A percentile compares a stretch with the other conserved stretches of the same genome.
Evolutionary conservation across 35 echinoderm and acorn worm species (phyloP).

Genomic region (Hemicentrotus pulcherrimus): DNA sequence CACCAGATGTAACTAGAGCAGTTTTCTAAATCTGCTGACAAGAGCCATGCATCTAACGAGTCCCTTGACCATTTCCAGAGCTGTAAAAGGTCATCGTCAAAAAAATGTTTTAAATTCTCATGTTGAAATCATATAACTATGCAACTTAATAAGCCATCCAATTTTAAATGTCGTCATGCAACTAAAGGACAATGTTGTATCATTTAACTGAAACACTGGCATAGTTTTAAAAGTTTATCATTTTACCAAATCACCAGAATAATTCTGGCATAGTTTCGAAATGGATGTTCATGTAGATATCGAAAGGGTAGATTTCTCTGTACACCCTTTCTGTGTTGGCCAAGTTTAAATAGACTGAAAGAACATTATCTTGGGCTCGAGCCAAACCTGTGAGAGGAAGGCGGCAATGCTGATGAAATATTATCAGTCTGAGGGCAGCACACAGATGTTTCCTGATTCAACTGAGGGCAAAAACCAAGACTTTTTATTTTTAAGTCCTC

Average conservation of each 20-base stretch:
- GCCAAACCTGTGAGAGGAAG: slow-evolving; percentile 7
- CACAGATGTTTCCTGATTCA: neutral
- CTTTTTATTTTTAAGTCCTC: neutral
- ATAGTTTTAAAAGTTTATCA: neutral
- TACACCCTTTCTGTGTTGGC: neutral
- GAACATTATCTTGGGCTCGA: neutral
- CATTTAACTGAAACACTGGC: neutral
- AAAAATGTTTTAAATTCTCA: neutral
- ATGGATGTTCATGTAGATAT: neutral
- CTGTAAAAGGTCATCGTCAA: neutral
- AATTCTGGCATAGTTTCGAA: no score
- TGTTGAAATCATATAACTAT: neutral
- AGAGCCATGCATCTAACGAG: neutral
- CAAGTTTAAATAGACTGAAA: neutral
- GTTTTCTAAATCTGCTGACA: neutral
- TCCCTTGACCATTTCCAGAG: neutral
- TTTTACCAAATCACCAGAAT: no score
- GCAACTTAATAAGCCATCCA: neutral
- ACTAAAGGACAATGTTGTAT: neutral
- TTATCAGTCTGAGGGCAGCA: neutral
- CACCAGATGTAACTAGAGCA: no score
- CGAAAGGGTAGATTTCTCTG: neutral
- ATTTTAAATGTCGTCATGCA: neutral
- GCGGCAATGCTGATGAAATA: neutral
- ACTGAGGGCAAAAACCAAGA: neutral